phyloP scores from a whole-genome alignment of 2,113 vertebrate genomes.

The Elanus axillaris region DNA sequence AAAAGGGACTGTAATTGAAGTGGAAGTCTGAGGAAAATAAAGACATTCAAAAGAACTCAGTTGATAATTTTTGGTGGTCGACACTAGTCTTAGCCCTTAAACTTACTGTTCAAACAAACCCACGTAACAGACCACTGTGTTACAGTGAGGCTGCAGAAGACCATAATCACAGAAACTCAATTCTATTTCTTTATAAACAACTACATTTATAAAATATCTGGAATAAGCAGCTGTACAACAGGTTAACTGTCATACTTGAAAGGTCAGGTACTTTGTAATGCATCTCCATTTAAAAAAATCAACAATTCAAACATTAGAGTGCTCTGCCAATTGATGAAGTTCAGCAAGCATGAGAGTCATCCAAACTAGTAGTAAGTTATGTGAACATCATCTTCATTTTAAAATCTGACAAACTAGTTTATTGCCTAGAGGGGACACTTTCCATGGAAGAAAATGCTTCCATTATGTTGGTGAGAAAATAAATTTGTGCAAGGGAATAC shows the following conservation, averaged over 20 bases:
- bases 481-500: slow-evolving; percentile 22
- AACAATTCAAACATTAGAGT: not conserved
- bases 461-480: not conserved
- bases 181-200: not conserved
- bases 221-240: slow-evolving; percentile 57
- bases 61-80: not conserved
- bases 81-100: not conserved
- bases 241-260: slow-evolving; percentile 33
- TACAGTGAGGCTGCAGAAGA: not conserved
- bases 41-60: not conserved
- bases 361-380: not conserved
- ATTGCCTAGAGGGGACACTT: not conserved
- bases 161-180: not conserved
- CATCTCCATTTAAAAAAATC: not conserved
- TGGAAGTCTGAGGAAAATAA: no score
- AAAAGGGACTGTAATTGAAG: not conserved
- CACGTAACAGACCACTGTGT: not conserved
- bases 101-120: not conserved
- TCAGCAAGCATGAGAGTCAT: slow-evolving; percentile 11
- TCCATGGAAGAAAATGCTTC: slow-evolving; percentile 6
- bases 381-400: not conserved
- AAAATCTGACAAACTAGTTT: slow-evolving; percentile 10
- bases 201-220: slow-evolving; percentile 3
- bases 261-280: slow-evolving; percentile 19
- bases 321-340: not conserved